These are phyloP conservation scores for Scaptomyza parva DNA, from an alignment of 2,888 invertebrate species.

Conservation along the genomic window DNA sequence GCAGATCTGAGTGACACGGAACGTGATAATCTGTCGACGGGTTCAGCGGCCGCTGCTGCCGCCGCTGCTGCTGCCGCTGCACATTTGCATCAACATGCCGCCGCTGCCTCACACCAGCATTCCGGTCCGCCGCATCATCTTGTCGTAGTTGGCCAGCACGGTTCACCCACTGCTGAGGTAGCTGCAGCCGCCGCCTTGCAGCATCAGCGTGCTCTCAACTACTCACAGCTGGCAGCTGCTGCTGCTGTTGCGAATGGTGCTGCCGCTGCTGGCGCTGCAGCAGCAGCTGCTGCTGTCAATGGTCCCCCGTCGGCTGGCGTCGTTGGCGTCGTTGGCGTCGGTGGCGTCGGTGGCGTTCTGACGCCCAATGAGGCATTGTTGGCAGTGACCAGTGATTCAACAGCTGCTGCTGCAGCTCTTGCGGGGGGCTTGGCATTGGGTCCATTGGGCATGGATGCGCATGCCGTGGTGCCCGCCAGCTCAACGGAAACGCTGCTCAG, in stretches of 20 bases:
- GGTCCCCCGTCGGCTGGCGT: constrained; percentile 66
- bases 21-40: constrained; percentile 83
- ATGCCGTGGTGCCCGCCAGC: constrained; percentile 78
- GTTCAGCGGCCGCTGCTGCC: constrained; percentile 77
- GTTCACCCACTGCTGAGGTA: constrained; percentile 69
- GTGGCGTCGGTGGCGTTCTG: constrained; percentile 81
- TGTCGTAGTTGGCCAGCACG: constrained; percentile 71
- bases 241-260: constrained; percentile 86
- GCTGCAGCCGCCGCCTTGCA: constrained; percentile 85
- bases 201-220: constrained; percentile 90
- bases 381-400: constrained; percentile 81
- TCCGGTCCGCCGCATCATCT: constrained; percentile 62
- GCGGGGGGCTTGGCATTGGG: constrained; percentile 82
- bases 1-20: constrained; percentile 83
- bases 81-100: constrained; percentile 76
- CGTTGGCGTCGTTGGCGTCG: no score
- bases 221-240: constrained; percentile 90
- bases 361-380: constrained; percentile 82
- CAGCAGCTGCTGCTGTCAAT: constrained; percentile 76
- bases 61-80: constrained; percentile 72
- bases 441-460: constrained; percentile 84
- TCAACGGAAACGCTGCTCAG: constrained; percentile 97
- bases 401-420: constrained; percentile 81
- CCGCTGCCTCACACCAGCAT: constrained; percentile 62
- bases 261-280: constrained; percentile 77